These are phyloP conservation scores for Chroicocephalus ridibundus DNA, from an alignment of 2,113 vertebrate species.

Conservation along the genomic window DNA sequence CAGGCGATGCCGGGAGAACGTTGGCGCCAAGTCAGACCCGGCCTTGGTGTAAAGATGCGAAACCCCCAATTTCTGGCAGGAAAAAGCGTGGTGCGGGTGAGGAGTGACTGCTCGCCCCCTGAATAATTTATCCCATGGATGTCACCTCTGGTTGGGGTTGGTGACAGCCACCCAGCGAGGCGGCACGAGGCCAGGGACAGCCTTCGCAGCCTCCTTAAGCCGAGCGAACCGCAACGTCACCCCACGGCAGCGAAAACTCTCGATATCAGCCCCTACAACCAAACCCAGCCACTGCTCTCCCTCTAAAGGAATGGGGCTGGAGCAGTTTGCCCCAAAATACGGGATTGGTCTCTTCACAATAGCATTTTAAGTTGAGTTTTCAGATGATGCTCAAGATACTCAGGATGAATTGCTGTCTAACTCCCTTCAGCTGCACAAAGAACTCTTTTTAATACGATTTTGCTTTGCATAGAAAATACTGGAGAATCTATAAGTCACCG, in stretches of 20 bases:
- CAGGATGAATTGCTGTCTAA: not conserved
- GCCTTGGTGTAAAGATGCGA: fast-evolving
- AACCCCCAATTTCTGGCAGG: not conserved
- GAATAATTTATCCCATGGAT: not conserved
- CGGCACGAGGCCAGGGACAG: not conserved
- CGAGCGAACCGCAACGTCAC: fast-evolving
- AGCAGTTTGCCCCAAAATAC: not conserved
- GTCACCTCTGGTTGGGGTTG: not conserved
- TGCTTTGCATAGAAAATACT: not conserved
- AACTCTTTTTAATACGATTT: not conserved
- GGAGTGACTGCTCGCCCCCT: not conserved
- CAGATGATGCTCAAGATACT: not conserved
- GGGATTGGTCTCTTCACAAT: fast-evolving
- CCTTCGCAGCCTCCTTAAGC: not conserved
- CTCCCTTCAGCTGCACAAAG: not conserved
- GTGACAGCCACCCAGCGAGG: not conserved
- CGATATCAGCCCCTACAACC: not conserved
- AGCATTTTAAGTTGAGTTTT: not conserved
- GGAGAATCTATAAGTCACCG: not conserved
- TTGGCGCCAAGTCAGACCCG: fast-evolving
- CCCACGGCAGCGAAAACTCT: not conserved
- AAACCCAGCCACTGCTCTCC: not conserved
- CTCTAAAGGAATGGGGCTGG: fast-evolving
- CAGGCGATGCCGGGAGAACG: not conserved
- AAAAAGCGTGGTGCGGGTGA: fast-evolving